Conservation (phyloP, 2,797 vertebrate species). For the Gymnothorax javanicus region DNA sequence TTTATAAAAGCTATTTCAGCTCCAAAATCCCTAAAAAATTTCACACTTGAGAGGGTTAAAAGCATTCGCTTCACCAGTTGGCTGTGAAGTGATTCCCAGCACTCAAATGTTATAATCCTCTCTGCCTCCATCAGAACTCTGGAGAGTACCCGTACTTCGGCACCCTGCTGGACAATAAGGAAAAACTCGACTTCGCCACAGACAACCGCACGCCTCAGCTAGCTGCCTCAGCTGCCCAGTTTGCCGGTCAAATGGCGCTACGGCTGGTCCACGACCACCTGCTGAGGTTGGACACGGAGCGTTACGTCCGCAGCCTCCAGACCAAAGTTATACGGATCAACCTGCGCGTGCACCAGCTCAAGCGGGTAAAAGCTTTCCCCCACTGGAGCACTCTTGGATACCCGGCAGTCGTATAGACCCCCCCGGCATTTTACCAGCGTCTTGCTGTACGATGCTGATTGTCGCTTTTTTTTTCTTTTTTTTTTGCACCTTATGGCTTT, state of each 20-base stretch:
- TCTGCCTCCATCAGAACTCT: slow-evolving; percentile 12
- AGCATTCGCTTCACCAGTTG: too few species aligned
- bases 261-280: slow-evolving; percentile 79
- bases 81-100: too few species aligned
- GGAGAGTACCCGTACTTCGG: slow-evolving; percentile 72
- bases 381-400: background rate
- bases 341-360: slow-evolving; percentile 23
- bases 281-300: slow-evolving; percentile 75
- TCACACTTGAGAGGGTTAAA: too few species aligned
- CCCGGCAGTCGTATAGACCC: too few species aligned
- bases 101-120: too few species aligned
- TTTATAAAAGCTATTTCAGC: too few species aligned
- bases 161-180: slow-evolving; percentile 72
- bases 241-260: slow-evolving; percentile 83
- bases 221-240: slow-evolving; percentile 66
- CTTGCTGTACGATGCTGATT: too few species aligned
- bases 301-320: slow-evolving; percentile 57
- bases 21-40: too few species aligned
- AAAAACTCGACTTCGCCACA: slow-evolving; percentile 51
- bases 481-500: too few species aligned
- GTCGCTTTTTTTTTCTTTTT: too few species aligned
- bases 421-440: too few species aligned
- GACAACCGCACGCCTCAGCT: slow-evolving; percentile 39
- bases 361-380: slow-evolving; percentile 20
- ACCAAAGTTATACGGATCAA: background rate